Conservation (phyloP, 1,140 invertebrate genomes). For the Ericerus pela region DNA sequence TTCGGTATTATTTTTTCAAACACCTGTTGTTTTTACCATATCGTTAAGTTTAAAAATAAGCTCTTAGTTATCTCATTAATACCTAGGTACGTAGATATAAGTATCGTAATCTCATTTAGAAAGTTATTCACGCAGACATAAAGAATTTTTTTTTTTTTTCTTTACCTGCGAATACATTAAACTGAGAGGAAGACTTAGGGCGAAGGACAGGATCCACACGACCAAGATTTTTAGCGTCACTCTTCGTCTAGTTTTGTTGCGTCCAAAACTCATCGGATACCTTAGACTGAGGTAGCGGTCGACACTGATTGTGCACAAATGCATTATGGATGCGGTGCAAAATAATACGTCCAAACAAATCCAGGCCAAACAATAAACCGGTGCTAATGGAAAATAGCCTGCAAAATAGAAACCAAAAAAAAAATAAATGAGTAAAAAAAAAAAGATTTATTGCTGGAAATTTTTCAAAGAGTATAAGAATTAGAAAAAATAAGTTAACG, state of each 20-base stretch:
- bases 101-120: no score
- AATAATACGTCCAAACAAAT: conserved; percentile 85
- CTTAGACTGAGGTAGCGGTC: conserved; percentile 74
- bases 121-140: no score
- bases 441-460: no score
- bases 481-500: no score
- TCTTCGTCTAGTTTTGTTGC: conserved; percentile 70
- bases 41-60: no score
- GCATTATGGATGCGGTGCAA: conserved; percentile 90
- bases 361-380: conserved; percentile 71
- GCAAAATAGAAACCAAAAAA: conserved; percentile 29
- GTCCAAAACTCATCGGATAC: conserved; percentile 76
- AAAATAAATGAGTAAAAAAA: no score
- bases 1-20: no score
- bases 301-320: conserved; percentile 87
- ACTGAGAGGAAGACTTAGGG: conserved; percentile 73
- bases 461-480: no score
- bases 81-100: no score
- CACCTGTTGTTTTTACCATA: no score
- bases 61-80: no score
- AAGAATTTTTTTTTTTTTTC: no score
- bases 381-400: conserved; percentile 68
- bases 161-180: conserved; percentile 72
- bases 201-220: conserved; percentile 76
- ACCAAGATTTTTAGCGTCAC: conserved; percentile 81